A percentile compares a stretch with the other conserved stretches of the same genome.
Evolutionary conservation across 2,797 vertebrate species (phyloP).

Genomic region (Petrocephalus schoutedeni): DNA sequence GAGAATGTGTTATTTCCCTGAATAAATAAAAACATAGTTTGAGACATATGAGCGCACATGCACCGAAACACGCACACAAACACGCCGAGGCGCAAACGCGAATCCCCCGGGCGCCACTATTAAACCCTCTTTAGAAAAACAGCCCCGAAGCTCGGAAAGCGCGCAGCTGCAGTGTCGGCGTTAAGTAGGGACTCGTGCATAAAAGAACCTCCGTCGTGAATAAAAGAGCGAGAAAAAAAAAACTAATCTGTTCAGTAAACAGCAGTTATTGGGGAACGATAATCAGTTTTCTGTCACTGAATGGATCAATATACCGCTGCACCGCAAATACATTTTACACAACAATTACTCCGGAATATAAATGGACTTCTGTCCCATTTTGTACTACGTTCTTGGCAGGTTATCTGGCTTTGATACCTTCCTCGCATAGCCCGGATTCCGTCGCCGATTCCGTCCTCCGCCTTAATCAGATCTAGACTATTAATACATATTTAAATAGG

Average conservation of each 20-base stretch:
- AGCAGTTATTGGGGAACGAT: constrained; percentile 48
- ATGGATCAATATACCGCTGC: constrained; percentile 57
- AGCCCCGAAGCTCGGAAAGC: constrained; percentile 48
- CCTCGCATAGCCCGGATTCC: constrained; percentile 2
- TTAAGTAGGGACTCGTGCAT: constrained; percentile 54
- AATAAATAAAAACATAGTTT: background rate
- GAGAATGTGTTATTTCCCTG: background rate
- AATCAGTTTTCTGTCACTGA: constrained; percentile 55
- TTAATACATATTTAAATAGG: constrained; percentile 9
- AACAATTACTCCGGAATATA: constrained; percentile 11
- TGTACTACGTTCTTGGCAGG: background rate
- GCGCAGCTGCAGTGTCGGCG: constrained; percentile 59
- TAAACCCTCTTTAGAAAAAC: constrained; percentile 50
- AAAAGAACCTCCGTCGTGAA: constrained; percentile 17
- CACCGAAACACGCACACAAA: constrained; percentile 37
- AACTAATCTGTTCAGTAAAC: constrained; percentile 65
- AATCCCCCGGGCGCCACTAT: constrained; percentile 42
- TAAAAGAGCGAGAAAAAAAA: constrained; percentile 49
- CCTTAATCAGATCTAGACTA: background rate
- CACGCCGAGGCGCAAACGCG: constrained; percentile 46
- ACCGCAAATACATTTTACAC: constrained; percentile 43
- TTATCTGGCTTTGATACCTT: background rate
- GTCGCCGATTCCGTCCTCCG: background rate
- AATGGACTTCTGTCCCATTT: constrained; percentile 29
- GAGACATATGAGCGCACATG: constrained; percentile 7